Base-by-base conservation (phyloP, 2,888 invertebrate species). In the Lordiphosa fenestrarum region DNA sequence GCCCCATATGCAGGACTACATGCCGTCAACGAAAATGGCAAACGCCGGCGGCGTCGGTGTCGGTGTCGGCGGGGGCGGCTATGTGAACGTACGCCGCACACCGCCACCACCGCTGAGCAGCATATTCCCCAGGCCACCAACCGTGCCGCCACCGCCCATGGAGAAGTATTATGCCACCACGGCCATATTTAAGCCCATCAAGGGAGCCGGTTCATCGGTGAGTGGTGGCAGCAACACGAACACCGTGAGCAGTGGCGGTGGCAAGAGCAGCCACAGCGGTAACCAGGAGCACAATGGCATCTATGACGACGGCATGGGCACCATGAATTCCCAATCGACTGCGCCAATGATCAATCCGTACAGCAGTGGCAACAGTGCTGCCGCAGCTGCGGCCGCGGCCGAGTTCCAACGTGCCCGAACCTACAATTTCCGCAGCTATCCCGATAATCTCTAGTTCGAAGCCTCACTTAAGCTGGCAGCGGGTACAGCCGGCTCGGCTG, bases 81-180 rank as follows among this genome's bases (percentile, higher is more conserved):
- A 90, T 72, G 88, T 89, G 69, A 89, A 89, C 74, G 89, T 89
- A 70, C 88, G 89, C 6, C 81, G 88, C 23, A 89, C 90, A 42
- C 89, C 89, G 60, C 91, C 90, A 41, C 91, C 91, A 50, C 88
- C 91, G 48, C 83, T 91, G 63, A 90, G 91, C 81, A 91, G 91
- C 84, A 91, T 92, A 85, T 90, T 91, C 73, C 91, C 91, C 53
- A 90, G 92, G 88, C 93, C 93, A 70, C 93, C 93, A 38, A 92
- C 92, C 67, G 91, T 93, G 81, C 93, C 93, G 63, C 94, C 93
- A 53, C 94, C 93, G 58, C 93, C 93, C 47, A 92, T 93, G 70
- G 93, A 93, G 88, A 92, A 92, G 85, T 94, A 94, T 89, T 94
- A 94, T 89, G 93, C 94, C 62, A 93, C 93, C 68, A 93, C 93